These are phyloP conservation scores for Cheirogaleus major DNA, from an alignment of 2,797 vertebrate genomes.

Conservation along the genomic window DNA sequence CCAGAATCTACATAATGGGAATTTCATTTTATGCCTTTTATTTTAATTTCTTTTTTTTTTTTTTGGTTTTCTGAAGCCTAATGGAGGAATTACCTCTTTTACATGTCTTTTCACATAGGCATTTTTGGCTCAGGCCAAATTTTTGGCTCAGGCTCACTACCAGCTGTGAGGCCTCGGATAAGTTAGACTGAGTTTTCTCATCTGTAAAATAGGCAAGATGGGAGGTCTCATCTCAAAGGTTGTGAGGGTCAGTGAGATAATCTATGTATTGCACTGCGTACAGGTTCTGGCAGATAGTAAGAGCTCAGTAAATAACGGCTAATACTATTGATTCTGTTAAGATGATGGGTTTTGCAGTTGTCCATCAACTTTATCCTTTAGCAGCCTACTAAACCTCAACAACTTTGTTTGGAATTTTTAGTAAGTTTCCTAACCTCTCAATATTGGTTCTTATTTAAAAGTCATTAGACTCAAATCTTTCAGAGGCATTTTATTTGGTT, in stretches of 20 bases:
- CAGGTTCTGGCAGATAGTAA: neutral
- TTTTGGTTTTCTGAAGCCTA: neutral
- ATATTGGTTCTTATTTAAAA: neutral
- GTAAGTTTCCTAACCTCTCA: neutral
- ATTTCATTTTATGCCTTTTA: neutral
- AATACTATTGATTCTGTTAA: neutral
- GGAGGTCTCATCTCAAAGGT: neutral
- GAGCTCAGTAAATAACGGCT: neutral
- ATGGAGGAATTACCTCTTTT: neutral
- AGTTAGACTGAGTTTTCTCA: neutral
- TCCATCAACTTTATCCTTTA: neutral
- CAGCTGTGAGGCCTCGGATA: neutral
- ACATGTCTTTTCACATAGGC: neutral
- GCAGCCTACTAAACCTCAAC: neutral
- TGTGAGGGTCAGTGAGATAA: neutral
- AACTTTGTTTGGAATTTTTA: neutral
- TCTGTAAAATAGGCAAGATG: neutral
- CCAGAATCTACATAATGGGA: neutral
- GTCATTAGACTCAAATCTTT: neutral
- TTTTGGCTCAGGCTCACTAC: neutral
- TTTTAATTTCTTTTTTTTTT: neutral
- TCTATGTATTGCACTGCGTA: neutral
- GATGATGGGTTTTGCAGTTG: neutral
- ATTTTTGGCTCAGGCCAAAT: neutral
- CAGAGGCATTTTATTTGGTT: neutral